Base-by-base conservation (phyloP, 2,888 invertebrate genomes). In the Nematopogon swammerdamellus region DNA sequence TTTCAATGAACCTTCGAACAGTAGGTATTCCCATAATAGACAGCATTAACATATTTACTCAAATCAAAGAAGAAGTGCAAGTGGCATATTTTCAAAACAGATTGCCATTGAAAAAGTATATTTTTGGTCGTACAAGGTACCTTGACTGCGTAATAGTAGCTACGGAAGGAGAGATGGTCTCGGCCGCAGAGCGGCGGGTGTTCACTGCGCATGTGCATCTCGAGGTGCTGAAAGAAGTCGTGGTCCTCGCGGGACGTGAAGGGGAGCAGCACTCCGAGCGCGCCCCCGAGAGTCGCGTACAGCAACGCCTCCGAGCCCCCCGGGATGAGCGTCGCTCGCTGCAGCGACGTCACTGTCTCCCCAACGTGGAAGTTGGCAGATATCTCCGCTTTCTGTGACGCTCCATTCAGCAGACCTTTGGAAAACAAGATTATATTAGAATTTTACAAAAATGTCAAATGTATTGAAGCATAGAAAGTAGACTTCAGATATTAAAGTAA, bases 141-240 rank as follows among this genome's bases (percentile, higher is more conserved):
- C 85, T 96, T 96, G 29, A 97, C 93, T 30, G 99, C 97, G 67
- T 93, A 97, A 73, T 98, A 98, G 63, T 95, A 97, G 52, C 97
- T 97, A 59, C 99, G 85, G 73, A 91, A 99, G 0, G 97, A 95
- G 20, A 99, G 82, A 70, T 99, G 99, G 72, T 99, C 99, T 18
- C 99, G 82, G 1, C 99, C 99, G 73, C 97, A 97, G 0, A 99
- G 74, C 0, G 99, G 97, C 0, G 96, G 85, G 72, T 97, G 92
- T 70, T 99, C 98, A 55, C 95, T 93, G 48, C 99, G 82, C 95
- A 99, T 95, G 69, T 99, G 97, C 98, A 99, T 99, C 72, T 99
- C 99, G 54, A 99, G 80, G 75, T 98, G 97, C 66, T 98, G 97
- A 80, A 99, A 99, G 70, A 99, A 98, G 67, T 99, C 99, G 60